A percentile compares a stretch with the other conserved stretches of the same genome.
Conservation (phyloP, 2,113 vertebrate genomes). For the Hoplias malabaricus region DNA sequence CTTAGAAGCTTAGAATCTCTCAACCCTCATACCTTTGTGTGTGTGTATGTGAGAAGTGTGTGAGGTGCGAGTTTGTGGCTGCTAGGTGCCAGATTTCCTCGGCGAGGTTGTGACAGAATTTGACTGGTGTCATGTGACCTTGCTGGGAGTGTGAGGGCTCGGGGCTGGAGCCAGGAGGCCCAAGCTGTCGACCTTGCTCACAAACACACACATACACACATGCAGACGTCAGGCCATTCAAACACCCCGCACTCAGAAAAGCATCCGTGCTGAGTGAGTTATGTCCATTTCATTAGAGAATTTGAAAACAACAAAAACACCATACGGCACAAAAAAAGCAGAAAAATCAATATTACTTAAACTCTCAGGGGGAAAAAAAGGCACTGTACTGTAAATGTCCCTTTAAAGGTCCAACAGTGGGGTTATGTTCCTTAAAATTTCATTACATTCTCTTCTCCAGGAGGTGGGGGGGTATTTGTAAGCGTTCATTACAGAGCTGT, state of each 20-base stretch:
- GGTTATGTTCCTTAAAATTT: too few relatives aligned
- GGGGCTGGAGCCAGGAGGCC: constrained; percentile 54
- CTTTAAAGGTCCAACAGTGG: too few relatives aligned
- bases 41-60: background rate
- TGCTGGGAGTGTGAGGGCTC: constrained; percentile 67
- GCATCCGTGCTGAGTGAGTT: background rate
- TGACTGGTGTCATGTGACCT: constrained; percentile 58
- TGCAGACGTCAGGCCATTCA: constrained; percentile 12
- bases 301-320: background rate
- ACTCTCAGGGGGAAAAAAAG: too few relatives aligned
- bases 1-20: background rate
- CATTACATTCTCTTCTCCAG: too few relatives aligned
- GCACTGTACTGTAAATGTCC: too few relatives aligned
- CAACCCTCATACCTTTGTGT: background rate
- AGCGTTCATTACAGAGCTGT: too few relatives aligned
- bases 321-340: too few relatives aligned
- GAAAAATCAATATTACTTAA: too few relatives aligned
- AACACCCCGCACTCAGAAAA: background rate
- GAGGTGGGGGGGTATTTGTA: too few relatives aligned
- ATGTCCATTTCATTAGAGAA: background rate
- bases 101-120: constrained; percentile 44
- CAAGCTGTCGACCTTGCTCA: constrained; percentile 43
- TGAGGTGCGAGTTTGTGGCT: background rate
- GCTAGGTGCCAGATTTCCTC: constrained; percentile 41
- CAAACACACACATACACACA: constrained; percentile 27